A percentile compares a stretch with the other conserved stretches of the same genome.
Conservation (phyloP, 2,797 vertebrate species). For the Caiman crocodilus region DNA sequence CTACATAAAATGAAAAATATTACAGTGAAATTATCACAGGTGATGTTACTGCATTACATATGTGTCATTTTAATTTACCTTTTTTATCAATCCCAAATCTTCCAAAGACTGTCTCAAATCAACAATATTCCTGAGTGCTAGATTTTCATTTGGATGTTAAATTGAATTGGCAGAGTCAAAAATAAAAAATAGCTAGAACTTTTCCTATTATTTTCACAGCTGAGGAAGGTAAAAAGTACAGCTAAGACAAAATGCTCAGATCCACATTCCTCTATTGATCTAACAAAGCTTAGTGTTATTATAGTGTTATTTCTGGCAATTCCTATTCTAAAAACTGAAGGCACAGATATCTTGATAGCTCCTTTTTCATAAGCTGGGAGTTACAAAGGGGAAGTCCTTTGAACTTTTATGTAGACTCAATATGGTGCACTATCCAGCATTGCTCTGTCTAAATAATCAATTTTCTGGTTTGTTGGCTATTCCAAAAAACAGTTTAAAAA, state of each 20-base stretch:
- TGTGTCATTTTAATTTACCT: conserved; percentile 18
- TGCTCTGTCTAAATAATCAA: not conserved
- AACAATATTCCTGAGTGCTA: not conserved
- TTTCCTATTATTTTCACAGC: not conserved
- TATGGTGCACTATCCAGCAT: not conserved
- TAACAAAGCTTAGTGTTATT: rapidly evolving
- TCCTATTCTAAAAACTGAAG: not conserved
- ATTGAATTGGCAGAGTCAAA: not conserved
- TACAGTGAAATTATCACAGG: not conserved
- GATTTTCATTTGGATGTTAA: conserved; percentile 11
- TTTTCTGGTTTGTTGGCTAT: not conserved
- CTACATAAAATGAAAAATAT: not conserved
- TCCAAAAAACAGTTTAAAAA: conserved; percentile 10
- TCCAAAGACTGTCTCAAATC: conserved; percentile 21
- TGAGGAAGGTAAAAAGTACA: not conserved
- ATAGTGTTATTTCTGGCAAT: not conserved
- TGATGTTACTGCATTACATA: not conserved
- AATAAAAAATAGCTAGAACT: not conserved
- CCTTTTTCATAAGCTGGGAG: not conserved
- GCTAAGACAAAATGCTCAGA: not conserved
- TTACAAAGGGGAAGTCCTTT: not conserved
- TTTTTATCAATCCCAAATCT: conserved; percentile 24
- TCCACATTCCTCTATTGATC: not conserved
- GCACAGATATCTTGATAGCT: not conserved
- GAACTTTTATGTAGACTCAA: too few relatives aligned